Conservation (phyloP, 2,797 vertebrate genomes). For the Ctenopoma kingsleyae region DNA sequence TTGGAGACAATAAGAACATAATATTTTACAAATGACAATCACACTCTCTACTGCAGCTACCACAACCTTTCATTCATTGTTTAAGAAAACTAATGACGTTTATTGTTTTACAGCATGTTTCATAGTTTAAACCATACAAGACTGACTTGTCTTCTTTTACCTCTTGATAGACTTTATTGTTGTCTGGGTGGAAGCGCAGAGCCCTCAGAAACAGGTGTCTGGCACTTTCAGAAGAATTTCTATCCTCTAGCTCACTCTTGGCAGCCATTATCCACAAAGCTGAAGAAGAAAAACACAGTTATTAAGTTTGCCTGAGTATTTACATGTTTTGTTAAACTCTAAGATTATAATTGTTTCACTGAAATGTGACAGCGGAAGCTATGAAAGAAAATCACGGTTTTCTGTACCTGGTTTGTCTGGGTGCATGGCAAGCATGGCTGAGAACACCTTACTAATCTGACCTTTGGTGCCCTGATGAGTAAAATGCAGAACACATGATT, state of each 20-base stretch:
- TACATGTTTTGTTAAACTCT: too few species aligned
- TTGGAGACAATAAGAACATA: not conserved
- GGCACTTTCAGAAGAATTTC: constrained; percentile 91
- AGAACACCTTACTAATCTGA: constrained; percentile 93
- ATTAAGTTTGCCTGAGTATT: too few species aligned
- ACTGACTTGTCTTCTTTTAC: constrained; percentile 69
- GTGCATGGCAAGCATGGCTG: constrained; percentile 94
- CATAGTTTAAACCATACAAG: not conserved
- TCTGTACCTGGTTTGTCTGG: constrained; percentile 94
- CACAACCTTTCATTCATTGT: not conserved
- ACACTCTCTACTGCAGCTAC: not conserved
- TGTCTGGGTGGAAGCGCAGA: constrained; percentile 94
- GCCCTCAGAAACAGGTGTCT: constrained; percentile 95
- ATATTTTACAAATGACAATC: not conserved
- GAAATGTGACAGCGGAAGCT: not conserved
- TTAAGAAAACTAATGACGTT: not conserved
- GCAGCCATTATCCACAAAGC: constrained; percentile 98
- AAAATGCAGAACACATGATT: not conserved
- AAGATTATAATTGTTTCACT: too few species aligned
- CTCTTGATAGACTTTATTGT: constrained; percentile 94
- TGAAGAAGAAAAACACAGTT: constrained; percentile 37
- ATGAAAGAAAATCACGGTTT: not conserved
- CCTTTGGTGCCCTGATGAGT: constrained; percentile 85
- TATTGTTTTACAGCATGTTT: not conserved
- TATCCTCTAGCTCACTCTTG: constrained; percentile 96